phyloP scores from a whole-genome alignment of 2,888 invertebrate species.

The Herminia tarsipennalis region DNA sequence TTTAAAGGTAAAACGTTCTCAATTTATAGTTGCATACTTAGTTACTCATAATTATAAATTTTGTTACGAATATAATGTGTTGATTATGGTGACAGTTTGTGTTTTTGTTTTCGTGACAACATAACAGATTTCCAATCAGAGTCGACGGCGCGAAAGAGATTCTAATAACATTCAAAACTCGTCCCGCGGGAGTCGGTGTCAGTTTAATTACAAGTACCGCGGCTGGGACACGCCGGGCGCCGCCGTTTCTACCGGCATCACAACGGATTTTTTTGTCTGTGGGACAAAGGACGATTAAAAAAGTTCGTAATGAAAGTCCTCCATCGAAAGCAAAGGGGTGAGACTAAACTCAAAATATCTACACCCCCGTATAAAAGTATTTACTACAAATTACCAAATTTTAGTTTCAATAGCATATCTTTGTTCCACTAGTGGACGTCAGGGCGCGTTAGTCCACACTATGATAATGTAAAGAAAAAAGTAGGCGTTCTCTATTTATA shows the following conservation, averaged over 20 bases:
- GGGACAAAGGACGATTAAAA: slow-evolving; percentile 83
- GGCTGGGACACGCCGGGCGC: slow-evolving; percentile 52
- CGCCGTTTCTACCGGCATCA: slow-evolving; percentile 69
- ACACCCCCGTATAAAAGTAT: slow-evolving; percentile 26
- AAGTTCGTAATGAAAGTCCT: slow-evolving; percentile 82
- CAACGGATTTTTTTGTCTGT: slow-evolving; percentile 76
- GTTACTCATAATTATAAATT: slow-evolving; percentile 35
- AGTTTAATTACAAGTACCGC: slow-evolving; percentile 79
- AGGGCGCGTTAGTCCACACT: no score
- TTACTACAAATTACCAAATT: no score
- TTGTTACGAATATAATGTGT: slow-evolving; percentile 26
- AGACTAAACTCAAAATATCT: slow-evolving; percentile 56
- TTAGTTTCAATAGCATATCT: no score
- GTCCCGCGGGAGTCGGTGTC: slow-evolving; percentile 78
- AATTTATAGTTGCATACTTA: slow-evolving; percentile 39
- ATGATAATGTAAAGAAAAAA: no score
- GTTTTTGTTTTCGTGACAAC: slow-evolving; percentile 55
- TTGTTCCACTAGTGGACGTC: no score
- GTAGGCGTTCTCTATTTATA: no score
- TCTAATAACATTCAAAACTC: slow-evolving; percentile 85
- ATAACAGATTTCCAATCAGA: slow-evolving; percentile 79
- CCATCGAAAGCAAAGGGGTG: slow-evolving; percentile 73
- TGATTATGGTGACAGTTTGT: slow-evolving; percentile 39
- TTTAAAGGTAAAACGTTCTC: slow-evolving; percentile 35
- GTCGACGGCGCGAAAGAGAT: slow-evolving; percentile 79